A percentile compares a stretch with the other conserved stretches of the same genome.
These are phyloP conservation scores for Echinops telfairi DNA, from an alignment of 2,113 vertebrate genomes.

Conservation along the genomic window DNA sequence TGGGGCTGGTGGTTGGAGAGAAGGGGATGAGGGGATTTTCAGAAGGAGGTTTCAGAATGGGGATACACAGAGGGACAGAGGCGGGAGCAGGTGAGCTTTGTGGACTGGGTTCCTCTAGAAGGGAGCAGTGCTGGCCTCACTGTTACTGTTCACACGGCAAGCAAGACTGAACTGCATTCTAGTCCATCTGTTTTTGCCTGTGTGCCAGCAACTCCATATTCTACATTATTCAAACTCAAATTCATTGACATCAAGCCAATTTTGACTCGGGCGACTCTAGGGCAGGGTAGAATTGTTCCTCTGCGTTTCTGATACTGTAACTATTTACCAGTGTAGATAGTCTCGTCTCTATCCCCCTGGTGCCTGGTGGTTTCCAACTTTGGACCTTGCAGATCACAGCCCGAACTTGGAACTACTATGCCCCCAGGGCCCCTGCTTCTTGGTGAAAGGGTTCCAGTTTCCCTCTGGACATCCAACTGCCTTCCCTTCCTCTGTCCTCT, in stretches of 20 bases:
- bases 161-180: background rate
- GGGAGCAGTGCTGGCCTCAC: background rate
- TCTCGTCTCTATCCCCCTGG: too few species aligned
- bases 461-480: background rate
- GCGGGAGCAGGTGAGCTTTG: background rate
- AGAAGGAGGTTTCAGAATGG: background rate
- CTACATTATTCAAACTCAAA: too few species aligned
- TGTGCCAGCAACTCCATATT: too few species aligned
- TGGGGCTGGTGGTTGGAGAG: background rate
- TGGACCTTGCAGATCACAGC: too few species aligned
- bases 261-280: too few species aligned
- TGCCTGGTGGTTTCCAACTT: too few species aligned
- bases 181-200: fast-evolving
- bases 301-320: too few species aligned
- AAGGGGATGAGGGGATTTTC: background rate
- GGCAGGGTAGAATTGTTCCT: too few species aligned
- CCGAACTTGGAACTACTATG: too few species aligned
- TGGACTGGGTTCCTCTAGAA: background rate
- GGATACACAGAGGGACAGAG: background rate
- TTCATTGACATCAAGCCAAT: too few species aligned
- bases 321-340: too few species aligned
- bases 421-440: background rate
- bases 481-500: background rate
- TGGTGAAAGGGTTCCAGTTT: background rate
- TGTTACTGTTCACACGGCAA: fast-evolving